Percentiles rank a stretch among this genome's conserved stretches.
These are phyloP conservation scores for Lepidurus apus DNA, from an alignment of 1,140 invertebrate genomes.

Conservation along the genomic window DNA sequence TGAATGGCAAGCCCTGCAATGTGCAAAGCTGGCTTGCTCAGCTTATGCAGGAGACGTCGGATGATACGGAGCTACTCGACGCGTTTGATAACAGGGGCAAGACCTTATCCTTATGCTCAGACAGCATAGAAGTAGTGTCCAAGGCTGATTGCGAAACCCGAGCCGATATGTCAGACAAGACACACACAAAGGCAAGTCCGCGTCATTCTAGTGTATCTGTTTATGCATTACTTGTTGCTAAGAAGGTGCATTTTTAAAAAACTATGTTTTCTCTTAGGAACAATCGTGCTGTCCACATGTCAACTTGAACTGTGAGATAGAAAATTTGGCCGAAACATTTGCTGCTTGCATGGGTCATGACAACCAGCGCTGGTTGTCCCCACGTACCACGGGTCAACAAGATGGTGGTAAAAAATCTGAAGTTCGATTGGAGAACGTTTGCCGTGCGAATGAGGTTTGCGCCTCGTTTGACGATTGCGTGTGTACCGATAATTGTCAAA, in stretches of 20 bases:
- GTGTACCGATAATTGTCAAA: not conserved
- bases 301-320: conserved; percentile 22
- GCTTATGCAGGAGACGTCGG: not conserved
- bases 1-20: conserved; percentile 23
- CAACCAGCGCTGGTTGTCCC: conserved; percentile 26
- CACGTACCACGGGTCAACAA: not conserved
- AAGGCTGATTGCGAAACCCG: not conserved
- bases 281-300: conserved; percentile 7
- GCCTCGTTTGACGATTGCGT: conserved; percentile 26
- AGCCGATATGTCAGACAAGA: not conserved
- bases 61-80: not conserved
- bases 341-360: conserved; percentile 4
- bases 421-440: not conserved
- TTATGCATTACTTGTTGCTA: not conserved
- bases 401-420: not conserved
- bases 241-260: not conserved
- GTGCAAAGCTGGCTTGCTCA: conserved; percentile 27
- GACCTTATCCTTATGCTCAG: not conserved
- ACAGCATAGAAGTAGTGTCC: conserved; percentile 8
- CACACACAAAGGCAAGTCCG: not conserved
- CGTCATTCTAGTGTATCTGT: not conserved
- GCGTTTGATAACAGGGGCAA: not conserved
- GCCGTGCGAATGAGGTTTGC: conserved; percentile 22
- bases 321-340: conserved; percentile 27
- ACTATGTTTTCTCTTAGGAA: not conserved